Conservation (phyloP, 2,888 invertebrate species). For the Anodontia alba region DNA sequence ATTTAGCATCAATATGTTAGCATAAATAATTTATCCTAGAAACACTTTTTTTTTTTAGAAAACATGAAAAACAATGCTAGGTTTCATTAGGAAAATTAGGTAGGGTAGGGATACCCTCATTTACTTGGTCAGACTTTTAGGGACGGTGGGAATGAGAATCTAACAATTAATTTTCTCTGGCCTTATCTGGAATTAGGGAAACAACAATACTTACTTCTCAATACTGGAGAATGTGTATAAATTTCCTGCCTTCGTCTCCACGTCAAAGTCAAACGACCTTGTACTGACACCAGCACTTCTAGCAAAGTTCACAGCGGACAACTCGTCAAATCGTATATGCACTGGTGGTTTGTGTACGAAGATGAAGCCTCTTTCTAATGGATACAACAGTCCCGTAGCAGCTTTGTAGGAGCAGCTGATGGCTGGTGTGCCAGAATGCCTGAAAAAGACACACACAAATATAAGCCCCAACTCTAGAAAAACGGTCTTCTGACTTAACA, state of each 20-base stretch:
- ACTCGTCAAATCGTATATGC: conserved; percentile 98
- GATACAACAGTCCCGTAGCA: conserved; percentile 98
- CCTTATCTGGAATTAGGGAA: too few species aligned
- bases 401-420: conserved; percentile 99
- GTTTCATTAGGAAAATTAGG: too few species aligned
- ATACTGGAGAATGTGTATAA: conserved; percentile 98
- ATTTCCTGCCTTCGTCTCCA: conserved; percentile 93
- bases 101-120: too few species aligned
- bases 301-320: conserved; percentile 96
- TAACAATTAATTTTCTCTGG: too few species aligned
- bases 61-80: too few species aligned
- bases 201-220: conserved; percentile 89
- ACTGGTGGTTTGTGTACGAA: conserved; percentile 99
- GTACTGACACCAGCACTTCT: conserved; percentile 93
- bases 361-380: conserved; percentile 98
- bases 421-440: conserved; percentile 94
- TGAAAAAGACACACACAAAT: conserved; percentile 74
- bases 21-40: too few species aligned
- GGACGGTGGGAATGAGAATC: too few species aligned
- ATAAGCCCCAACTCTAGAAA: too few species aligned
- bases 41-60: too few species aligned
- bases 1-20: too few species aligned
- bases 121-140: too few species aligned
- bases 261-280: conserved; percentile 87
- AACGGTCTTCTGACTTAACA: too few species aligned